Evolutionary conservation across 2,113 vertebrate species (phyloP), one percentile per base, ranked within the genome.

Genomic region (Macquaria ambigua): DNA sequence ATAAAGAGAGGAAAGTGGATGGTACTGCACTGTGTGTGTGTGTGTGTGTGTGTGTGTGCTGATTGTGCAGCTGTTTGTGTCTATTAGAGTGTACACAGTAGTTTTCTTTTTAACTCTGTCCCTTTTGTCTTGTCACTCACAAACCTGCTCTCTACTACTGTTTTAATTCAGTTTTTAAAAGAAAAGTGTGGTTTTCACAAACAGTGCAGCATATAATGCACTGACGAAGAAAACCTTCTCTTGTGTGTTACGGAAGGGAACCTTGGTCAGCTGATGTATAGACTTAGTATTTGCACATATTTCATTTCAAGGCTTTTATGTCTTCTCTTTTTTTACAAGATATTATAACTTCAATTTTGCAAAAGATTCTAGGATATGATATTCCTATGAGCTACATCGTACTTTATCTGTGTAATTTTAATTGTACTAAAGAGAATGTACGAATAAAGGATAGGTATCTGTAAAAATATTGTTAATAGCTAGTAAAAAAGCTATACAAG

Each of bases 1-100:
- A 94, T 94, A 94, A 90, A 74, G 86, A 89, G 73, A 81, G 71
- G 31, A 85, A 80, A 78, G 89, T 81, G 82, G 85, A 92, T 88
- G 90, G 90, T 91, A 89, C 90, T 87, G 84, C 77, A 69, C 74
- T 70, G 34, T 72, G 69, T 75, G 77, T 73, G 69, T 84, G 69
- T 83, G 74, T 77, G 69, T 72, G 34, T 18, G 74, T 68, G 41
- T 66, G 77, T 31, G 25, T 67, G 81, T 64, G 81, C 34, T 77
- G 68, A 66, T 74, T 88, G 85, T 52, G 74, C 75, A 89, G 77
- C 68, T 39, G 16, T 81, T 50, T 52, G 43, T 74, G 37, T 67
- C 46, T 52, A n/a, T 56, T 10, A 6, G 3, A 34, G 25, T 10
- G 34, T 39, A 14, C 39, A 28, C 23, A 8, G 69, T 7, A 59